Evolutionary conservation across 2,797 vertebrate species (phyloP).

Genomic region (Octomys mimax): DNA sequence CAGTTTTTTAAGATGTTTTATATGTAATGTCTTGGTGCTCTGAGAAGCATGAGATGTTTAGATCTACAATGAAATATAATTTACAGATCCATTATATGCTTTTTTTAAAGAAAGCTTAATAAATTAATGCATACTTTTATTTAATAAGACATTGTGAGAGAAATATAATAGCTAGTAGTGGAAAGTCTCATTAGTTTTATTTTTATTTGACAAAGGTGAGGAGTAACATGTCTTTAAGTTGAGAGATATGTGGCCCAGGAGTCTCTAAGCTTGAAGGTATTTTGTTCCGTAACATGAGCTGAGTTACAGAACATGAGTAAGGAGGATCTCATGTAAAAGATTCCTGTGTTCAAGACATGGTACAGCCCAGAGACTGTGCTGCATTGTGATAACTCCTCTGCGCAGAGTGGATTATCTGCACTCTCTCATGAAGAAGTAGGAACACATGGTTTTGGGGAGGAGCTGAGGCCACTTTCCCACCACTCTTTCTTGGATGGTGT

Average conservation of each 20-base stretch:
- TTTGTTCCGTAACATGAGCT: background rate
- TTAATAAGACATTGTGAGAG: constrained; percentile 55
- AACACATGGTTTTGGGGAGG: constrained; percentile 35
- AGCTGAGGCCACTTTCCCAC: constrained; percentile 63
- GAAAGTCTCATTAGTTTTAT: constrained; percentile 51
- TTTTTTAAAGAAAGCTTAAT: constrained; percentile 53
- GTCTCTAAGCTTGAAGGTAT: background rate
- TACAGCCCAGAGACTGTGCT: background rate
- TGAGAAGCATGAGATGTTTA: constrained; percentile 47
- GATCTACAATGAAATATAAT: constrained; percentile 21
- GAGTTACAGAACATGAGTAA: background rate
- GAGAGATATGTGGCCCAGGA: background rate
- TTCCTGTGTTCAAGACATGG: background rate
- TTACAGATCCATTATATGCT: background rate
- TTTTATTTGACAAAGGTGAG: constrained; percentile 55
- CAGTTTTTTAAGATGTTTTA: constrained; percentile 68
- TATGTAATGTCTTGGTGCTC: constrained; percentile 15
- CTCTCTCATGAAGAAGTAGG: background rate
- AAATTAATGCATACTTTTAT: constrained; percentile 47
- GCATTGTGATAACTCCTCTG: background rate
- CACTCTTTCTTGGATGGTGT: constrained; percentile 10
- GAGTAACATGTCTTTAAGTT: constrained; percentile 30
- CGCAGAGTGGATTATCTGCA: background rate
- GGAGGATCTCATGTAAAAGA: background rate
- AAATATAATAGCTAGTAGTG: constrained; percentile 21